These are phyloP conservation scores for Hyperopisus bebe DNA, from an alignment of 2,113 vertebrate genomes.

Conservation along the genomic window DNA sequence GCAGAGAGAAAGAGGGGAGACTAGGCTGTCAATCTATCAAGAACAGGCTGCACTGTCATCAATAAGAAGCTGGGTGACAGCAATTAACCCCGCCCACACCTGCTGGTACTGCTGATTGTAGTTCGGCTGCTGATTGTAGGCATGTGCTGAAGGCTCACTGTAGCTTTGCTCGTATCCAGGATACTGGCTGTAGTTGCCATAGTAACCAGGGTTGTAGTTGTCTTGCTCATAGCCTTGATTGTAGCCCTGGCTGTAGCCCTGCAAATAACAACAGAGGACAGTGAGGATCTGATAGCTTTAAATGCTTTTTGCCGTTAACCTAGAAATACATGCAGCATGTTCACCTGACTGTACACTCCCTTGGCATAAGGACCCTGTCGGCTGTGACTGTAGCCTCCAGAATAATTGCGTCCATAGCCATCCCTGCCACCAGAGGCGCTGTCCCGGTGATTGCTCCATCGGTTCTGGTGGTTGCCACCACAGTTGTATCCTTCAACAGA, in stretches of 20 bases:
- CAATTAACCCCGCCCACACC: conserved; percentile 44
- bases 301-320: background rate
- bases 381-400: conserved; percentile 57
- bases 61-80: background rate
- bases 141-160: conserved; percentile 66
- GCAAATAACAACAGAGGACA: conserved; percentile 27
- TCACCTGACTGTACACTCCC: conserved; percentile 47
- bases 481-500: conserved; percentile 67
- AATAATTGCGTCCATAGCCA: conserved; percentile 67
- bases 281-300: background rate
- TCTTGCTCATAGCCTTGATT: conserved; percentile 62
- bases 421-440: conserved; percentile 60
- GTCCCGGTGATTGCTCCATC: conserved; percentile 73
- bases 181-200: conserved; percentile 73
- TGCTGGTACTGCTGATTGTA: conserved; percentile 84
- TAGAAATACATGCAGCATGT: background rate
- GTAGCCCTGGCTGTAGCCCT: conserved; percentile 44
- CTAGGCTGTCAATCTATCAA: background rate
- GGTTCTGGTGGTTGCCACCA: conserved; percentile 70
- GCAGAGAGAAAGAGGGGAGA: conserved; percentile 20
- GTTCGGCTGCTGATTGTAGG: conserved; percentile 69
- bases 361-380: conserved; percentile 57
- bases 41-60: background rate
- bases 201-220: conserved; percentile 71
- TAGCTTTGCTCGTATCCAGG: conserved; percentile 72